Evolutionary conservation across 1,140 invertebrate species (phyloP).

Genomic region (Lepidurus packardi): DNA sequence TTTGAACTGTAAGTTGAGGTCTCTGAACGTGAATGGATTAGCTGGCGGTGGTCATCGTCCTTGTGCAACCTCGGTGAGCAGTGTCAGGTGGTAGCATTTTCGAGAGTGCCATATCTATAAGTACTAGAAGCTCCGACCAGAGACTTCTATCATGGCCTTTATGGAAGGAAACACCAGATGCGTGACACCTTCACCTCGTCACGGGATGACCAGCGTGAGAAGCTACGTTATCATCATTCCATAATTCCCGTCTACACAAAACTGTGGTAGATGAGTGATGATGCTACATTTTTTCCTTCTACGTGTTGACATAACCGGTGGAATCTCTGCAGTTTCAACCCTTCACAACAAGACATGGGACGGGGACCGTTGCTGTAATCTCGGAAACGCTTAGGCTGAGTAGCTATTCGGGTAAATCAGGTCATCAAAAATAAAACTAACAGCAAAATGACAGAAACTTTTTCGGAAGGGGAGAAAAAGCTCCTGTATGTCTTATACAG

Average conservation of each 20-base stretch:
- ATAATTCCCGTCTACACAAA: not conserved
- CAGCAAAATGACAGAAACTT: not conserved
- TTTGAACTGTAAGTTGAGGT: too few species aligned
- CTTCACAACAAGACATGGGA: too few species aligned
- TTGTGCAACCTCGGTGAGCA: not conserved
- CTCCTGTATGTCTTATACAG: not conserved
- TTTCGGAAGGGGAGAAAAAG: too few species aligned
- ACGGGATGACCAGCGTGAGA: not conserved
- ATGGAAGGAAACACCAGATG: slow-evolving; percentile 15
- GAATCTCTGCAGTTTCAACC: too few species aligned
- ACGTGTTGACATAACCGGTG: too few species aligned
- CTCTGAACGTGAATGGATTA: not conserved
- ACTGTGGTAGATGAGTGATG: not conserved
- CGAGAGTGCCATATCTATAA: not conserved
- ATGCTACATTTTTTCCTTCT: too few species aligned
- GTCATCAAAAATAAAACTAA: not conserved
- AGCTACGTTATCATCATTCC: not conserved
- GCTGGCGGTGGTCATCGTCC: not conserved
- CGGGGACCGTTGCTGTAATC: too few species aligned
- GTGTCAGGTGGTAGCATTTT: not conserved
- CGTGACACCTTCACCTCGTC: slow-evolving; percentile 6
- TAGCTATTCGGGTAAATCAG: not conserved
- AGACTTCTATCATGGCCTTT: not conserved
- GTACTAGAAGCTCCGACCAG: too few species aligned
- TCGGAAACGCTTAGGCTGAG: too few species aligned